Conservation (phyloP, 2,888 invertebrate genomes). For the Epinotia bilunana region DNA sequence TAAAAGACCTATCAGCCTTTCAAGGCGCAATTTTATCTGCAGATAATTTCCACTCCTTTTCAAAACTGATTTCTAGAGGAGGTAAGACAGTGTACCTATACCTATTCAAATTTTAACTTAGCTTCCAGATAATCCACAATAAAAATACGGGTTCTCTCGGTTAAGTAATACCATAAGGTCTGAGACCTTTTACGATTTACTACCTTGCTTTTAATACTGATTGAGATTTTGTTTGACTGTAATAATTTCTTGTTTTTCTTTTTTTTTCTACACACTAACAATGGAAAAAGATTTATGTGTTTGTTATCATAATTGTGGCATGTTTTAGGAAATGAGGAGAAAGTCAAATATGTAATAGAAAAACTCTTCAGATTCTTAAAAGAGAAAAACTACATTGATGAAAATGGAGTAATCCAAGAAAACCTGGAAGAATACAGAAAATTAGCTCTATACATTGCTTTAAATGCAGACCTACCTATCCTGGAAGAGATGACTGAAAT, state of each 20-base stretch:
- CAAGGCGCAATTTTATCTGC: constrained; percentile 73
- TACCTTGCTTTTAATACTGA: not conserved
- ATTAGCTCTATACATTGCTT: constrained; percentile 69
- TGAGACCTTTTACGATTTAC: not conserved
- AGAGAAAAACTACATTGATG: constrained; percentile 60
- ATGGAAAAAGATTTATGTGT: not conserved
- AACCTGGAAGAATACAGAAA: constrained; percentile 57
- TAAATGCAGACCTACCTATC: constrained; percentile 69
- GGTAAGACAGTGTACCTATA: constrained; percentile 57
- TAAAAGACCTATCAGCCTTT: constrained; percentile 67
- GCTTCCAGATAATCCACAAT: not conserved
- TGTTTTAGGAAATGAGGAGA: constrained; percentile 74
- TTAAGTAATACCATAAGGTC: too few species aligned
- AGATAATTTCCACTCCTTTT: constrained; percentile 67
- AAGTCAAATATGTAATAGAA: constrained; percentile 62
- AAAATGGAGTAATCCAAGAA: constrained; percentile 54
- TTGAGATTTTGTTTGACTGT: not conserved
- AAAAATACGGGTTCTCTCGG: not conserved
- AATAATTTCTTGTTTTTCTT: not conserved
- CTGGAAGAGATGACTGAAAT: constrained; percentile 65
- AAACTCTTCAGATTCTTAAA: constrained; percentile 61
- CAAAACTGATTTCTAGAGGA: constrained; percentile 67
- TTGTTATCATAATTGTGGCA: not conserved
- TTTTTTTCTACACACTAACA: not conserved
- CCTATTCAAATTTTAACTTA: not conserved